Evolutionary conservation across 2,888 invertebrate genomes (phyloP).

Genomic region (Eurytoma adleriae): DNA sequence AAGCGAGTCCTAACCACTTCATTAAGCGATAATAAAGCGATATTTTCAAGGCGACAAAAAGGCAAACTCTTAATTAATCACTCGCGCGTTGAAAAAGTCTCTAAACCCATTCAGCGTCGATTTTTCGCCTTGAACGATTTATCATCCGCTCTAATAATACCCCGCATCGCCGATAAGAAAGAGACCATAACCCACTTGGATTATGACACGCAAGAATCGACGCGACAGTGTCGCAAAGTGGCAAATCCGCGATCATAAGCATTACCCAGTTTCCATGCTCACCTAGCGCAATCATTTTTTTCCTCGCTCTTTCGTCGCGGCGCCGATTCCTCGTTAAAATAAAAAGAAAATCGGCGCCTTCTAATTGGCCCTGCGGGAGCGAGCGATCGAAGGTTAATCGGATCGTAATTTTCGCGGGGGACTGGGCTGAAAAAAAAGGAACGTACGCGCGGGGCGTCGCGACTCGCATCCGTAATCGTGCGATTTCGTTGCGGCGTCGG

Average conservation of each 20-base stretch:
- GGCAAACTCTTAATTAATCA: too few species aligned
- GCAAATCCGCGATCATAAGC: too few species aligned
- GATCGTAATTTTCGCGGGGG: not conserved
- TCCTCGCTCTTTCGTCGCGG: not conserved
- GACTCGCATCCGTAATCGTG: conserved; percentile 17
- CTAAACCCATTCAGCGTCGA: too few species aligned
- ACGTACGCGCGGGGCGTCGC: conserved; percentile 4
- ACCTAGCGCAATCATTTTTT: conserved; percentile 35
- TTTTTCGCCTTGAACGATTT: too few species aligned
- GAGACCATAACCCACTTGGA: not conserved
- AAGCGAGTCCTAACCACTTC: too few species aligned
- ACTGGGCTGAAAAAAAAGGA: not conserved
- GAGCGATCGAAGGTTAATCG: conserved; percentile 48
- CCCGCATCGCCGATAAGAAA: not conserved
- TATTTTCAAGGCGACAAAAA: too few species aligned
- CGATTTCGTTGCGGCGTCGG: not conserved
- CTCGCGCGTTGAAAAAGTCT: too few species aligned
- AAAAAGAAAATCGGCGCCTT: conserved; percentile 8
- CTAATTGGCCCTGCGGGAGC: conserved; percentile 50
- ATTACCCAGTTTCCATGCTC: not conserved
- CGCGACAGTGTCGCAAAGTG: not conserved
- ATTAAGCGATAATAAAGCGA: too few species aligned
- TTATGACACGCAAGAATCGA: not conserved
- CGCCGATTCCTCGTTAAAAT: conserved; percentile 47
- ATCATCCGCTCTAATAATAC: too few species aligned